Evolutionary conservation across 2,888 invertebrate genomes (phyloP).

Genomic region (Eledona agricola): DNA sequence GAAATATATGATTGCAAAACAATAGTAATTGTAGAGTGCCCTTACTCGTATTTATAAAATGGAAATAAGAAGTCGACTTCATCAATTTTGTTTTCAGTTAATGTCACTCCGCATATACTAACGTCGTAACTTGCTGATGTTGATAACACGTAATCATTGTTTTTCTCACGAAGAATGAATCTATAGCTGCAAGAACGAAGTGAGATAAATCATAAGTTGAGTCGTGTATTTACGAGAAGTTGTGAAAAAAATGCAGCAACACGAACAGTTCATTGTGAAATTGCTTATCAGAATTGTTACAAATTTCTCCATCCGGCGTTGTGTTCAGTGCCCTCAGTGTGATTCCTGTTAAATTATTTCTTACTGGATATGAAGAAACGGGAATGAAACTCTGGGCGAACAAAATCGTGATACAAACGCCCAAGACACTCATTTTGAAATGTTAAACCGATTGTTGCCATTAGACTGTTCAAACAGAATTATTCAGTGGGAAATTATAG

Average conservation of each 20-base stretch:
- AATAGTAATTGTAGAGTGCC: too few species aligned
- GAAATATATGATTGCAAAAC: slow-evolving; percentile 11
- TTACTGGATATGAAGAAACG: too few species aligned
- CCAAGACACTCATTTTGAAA: too few species aligned
- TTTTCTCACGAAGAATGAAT: neutral
- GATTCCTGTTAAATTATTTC: too few species aligned
- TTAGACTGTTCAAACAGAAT: too few species aligned
- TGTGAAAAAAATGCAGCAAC: slow-evolving; percentile 8
- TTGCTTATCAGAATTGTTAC: neutral
- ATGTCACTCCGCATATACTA: too few species aligned
- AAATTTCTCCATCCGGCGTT: slow-evolving; percentile 1
- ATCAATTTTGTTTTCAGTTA: slow-evolving; percentile 15
- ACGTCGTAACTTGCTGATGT: neutral
- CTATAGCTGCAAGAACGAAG: slow-evolving; percentile 1
- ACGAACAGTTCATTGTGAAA: slow-evolving; percentile 7
- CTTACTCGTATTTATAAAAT: slow-evolving; percentile 12
- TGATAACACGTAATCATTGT: neutral
- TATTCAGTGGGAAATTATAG: neutral
- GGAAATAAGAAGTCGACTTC: slow-evolving; percentile 8
- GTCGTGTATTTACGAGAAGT: slow-evolving; percentile 10
- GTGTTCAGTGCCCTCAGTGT: too few species aligned
- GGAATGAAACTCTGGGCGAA: too few species aligned
- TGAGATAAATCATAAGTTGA: neutral
- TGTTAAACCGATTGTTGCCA: too few species aligned
- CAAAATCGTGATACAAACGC: too few species aligned